These are phyloP conservation scores for Desmodus rotundus DNA, from an alignment of 2,113 vertebrate genomes.

Conservation along the genomic window DNA sequence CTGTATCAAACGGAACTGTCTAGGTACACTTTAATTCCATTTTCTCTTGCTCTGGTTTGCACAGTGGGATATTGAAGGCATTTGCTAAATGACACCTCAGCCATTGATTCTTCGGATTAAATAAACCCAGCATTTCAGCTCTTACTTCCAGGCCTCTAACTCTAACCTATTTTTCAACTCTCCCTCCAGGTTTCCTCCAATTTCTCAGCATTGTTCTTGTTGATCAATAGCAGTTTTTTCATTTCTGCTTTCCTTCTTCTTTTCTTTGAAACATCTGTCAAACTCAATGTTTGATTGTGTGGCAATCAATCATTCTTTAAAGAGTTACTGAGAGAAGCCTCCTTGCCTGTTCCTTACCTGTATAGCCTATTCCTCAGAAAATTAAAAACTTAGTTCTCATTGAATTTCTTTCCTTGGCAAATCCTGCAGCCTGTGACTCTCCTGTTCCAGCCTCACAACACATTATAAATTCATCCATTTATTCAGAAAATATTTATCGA, in stretches of 20 bases:
- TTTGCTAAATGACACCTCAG: not conserved
- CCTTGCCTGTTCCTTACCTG: not conserved
- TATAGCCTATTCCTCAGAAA: not conserved
- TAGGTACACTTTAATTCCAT: not conserved
- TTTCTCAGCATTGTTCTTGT: not conserved
- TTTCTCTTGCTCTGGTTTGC: not conserved
- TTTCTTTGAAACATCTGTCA: conserved; percentile 25
- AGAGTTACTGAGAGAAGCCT: not conserved
- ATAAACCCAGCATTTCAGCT: not conserved
- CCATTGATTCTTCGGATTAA: not conserved
- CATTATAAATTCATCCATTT: not conserved
- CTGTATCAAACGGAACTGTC: not conserved
- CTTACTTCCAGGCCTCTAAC: not conserved
- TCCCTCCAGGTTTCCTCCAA: not conserved
- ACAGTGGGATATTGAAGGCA: not conserved
- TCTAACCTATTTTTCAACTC: conserved; percentile 7
- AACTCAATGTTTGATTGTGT: not conserved
- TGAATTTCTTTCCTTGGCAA: conserved; percentile 2
- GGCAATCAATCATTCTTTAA: conserved; percentile 10
- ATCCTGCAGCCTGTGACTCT: not conserved
- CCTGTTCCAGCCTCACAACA: not conserved
- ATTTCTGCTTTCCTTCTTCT: conserved; percentile 10
- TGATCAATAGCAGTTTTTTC: conserved; percentile 37
- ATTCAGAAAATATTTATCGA: not conserved
- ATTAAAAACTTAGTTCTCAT: not conserved